These are phyloP conservation scores for Netelia inedita DNA, from an alignment of 2,888 invertebrate genomes.

Conservation along the genomic window DNA sequence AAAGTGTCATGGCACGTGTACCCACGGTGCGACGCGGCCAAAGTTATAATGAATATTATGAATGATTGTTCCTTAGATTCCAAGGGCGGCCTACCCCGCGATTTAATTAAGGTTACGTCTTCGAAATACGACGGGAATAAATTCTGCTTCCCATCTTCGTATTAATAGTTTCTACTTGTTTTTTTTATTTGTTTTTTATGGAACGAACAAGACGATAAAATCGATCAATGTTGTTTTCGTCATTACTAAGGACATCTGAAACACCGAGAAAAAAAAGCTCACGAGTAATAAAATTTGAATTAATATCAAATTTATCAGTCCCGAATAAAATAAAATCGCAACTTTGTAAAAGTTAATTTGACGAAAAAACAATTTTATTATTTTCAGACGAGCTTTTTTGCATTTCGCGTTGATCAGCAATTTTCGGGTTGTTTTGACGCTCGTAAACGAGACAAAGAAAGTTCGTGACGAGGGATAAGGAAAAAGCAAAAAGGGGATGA, in stretches of 20 bases:
- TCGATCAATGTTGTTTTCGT: too few species aligned
- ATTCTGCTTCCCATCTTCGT: neutral
- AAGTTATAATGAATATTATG: neutral
- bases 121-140: neutral
- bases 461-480: neutral
- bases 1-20: neutral
- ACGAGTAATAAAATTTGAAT: too few species aligned
- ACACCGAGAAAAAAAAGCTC: too few species aligned
- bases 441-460: slow-evolving; percentile 31
- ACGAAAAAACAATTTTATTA: neutral
- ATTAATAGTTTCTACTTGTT: neutral
- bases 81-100: neutral
- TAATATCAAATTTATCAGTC: neutral
- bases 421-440: slow-evolving; percentile 11
- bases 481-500: neutral
- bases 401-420: neutral
- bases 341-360: neutral
- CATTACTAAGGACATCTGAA: too few species aligned
- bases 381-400: neutral
- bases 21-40: neutral
- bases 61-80: neutral
- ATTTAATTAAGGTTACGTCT: slow-evolving; percentile 1
- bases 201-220: too few species aligned
- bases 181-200: too few species aligned
- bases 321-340: neutral